Evolutionary conservation across 2,888 invertebrate species (phyloP).

Genomic region (Phytoseiulus persimilis): DNA sequence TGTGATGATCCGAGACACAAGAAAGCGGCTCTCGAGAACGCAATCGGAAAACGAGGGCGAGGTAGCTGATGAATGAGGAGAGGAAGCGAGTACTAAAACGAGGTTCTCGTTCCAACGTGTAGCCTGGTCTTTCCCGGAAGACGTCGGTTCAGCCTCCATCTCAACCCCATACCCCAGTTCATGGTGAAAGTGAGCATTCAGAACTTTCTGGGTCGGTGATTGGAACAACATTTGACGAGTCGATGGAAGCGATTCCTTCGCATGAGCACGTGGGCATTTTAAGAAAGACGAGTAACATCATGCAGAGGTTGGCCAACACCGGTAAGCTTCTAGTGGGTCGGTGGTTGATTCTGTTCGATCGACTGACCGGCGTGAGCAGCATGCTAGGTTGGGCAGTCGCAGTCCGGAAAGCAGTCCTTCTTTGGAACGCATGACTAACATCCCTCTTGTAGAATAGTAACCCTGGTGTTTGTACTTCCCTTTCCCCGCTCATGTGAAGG

Average conservation of each 20-base stretch:
- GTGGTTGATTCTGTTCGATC: neutral
- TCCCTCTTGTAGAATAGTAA: neutral
- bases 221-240: neutral
- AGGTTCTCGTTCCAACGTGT: neutral
- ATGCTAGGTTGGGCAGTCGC: neutral
- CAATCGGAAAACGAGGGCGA: too few species aligned
- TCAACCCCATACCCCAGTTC: slow-evolving; percentile 18
- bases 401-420: neutral
- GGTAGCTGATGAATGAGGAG: too few species aligned
- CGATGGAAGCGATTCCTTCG: neutral
- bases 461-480: neutral
- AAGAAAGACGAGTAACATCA: slow-evolving; percentile 21
- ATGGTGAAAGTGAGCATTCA: slow-evolving; percentile 18
- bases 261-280: slow-evolving; percentile 28
- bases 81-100: too few species aligned
- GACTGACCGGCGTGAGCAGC: neutral
- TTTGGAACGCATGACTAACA: neutral
- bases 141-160: neutral
- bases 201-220: neutral
- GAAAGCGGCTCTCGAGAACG: too few species aligned
- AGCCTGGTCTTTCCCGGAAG: neutral
- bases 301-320: slow-evolving; percentile 22
- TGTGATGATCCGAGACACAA: too few species aligned
- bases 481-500: neutral
- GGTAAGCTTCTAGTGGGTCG: neutral